Base-by-base conservation (phyloP, 1,140 invertebrate species). In the Thaumetopoea pityocampa region DNA sequence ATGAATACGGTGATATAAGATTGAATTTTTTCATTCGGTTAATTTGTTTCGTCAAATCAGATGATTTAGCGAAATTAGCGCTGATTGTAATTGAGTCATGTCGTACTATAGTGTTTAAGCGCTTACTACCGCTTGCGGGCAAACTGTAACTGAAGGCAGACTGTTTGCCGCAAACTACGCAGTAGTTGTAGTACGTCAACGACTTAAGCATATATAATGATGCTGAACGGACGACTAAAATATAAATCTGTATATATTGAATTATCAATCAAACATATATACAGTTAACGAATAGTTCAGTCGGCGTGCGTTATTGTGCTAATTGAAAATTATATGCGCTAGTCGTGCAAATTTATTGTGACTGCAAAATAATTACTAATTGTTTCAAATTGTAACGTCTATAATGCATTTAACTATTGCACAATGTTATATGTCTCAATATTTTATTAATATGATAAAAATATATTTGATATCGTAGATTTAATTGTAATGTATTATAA, bases 371-470 rank as follows among this genome's bases (percentile, higher is more conserved):
- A 62, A 69, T 59, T 67, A 72, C 46, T 64, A 47, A 69, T 72
- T 76, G 72, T 77, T 79, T 65, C 35, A 65, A 74, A 73, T 60
- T 52, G 64, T 73, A 68, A 67, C 65, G 51, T 60, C 55, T 73
- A 76, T 73, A 52, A 69, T 67, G 60, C 64, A 67, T 76, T 67
- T 63, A 59, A 59, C 53, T 78, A 72, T 67, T 74, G 73, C 78
- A 82, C 73, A 78, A 71, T 83, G 79, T 83, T 83, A 80, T n/a
- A n/a, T 71, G 47, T 77, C 70, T 83, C 67, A 66, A 82, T 80
- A 80, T 80, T 82, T 82, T 82, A 80, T 82, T 47, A 52, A 59
- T 48, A 68, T 68, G 53, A 53, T 61, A 71, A 61, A 64, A 62
- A 55, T 51, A 61, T 64, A 56, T 56, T 55, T 52, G 49, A 62